Percentiles rank a stretch among this genome's conserved stretches.
Evolutionary conservation across 2,797 vertebrate species (phyloP).

Genomic region (Chelon labrosus): DNA sequence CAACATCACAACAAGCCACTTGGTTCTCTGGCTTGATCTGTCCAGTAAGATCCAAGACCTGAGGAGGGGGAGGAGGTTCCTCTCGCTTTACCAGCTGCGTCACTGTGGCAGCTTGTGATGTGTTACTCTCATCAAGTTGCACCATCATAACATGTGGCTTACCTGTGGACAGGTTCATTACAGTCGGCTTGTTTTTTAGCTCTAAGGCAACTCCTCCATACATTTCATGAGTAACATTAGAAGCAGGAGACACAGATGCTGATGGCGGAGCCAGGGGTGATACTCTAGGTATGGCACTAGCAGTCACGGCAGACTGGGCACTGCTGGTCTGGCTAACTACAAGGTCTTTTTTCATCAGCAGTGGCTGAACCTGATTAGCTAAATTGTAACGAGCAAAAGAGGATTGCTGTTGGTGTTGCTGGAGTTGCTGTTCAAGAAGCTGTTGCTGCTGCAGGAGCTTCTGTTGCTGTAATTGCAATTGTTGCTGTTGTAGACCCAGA

Average conservation of each 20-base stretch:
- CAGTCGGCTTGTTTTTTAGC: slow-evolving; percentile 90
- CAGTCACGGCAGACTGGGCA: slow-evolving; percentile 81
- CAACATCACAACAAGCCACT: slow-evolving; percentile 96
- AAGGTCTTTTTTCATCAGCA: slow-evolving; percentile 92
- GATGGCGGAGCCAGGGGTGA: slow-evolving; percentile 85
- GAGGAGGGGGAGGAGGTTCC: slow-evolving; percentile 79
- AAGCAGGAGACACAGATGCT: slow-evolving; percentile 68
- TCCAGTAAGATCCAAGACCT: slow-evolving; percentile 94
- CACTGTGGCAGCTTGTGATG: slow-evolving; percentile 83
- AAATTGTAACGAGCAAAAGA: slow-evolving; percentile 94
- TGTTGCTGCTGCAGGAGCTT: slow-evolving; percentile 84
- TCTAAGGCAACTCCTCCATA: slow-evolving; percentile 90
- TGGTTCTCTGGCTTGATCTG: slow-evolving; percentile 94
- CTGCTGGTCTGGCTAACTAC: slow-evolving; percentile 88
- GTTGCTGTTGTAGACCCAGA: slow-evolving; percentile 86
- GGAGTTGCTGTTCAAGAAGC: slow-evolving; percentile 84
- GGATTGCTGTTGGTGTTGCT: slow-evolving; percentile 87
- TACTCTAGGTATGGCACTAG: slow-evolving; percentile 86
- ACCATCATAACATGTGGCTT: slow-evolving; percentile 97
- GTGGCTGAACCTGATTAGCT: slow-evolving; percentile 90
- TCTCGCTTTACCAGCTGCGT: slow-evolving; percentile 94
- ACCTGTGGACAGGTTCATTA: slow-evolving; percentile 87
- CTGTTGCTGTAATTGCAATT: slow-evolving; percentile 86
- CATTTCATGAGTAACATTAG: slow-evolving; percentile 83
- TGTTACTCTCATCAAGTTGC: slow-evolving; percentile 90